Conservation (phyloP, 2,797 vertebrate genomes). For the Danio aesculapii region DNA sequence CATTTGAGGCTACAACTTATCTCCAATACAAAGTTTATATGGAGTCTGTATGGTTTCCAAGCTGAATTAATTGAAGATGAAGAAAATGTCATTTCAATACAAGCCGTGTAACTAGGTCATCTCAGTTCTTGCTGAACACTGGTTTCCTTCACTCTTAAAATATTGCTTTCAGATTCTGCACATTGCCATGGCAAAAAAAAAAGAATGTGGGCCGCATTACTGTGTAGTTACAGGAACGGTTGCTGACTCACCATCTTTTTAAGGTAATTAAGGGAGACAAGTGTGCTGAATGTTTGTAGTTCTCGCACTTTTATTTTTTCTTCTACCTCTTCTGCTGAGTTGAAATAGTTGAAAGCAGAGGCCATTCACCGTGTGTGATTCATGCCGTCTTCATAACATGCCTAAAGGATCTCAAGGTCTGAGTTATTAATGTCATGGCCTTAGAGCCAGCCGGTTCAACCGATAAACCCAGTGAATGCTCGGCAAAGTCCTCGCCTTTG, state of each 20-base stretch:
- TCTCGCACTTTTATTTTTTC: conserved; percentile 1
- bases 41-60: not conserved
- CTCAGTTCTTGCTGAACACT: conserved; percentile 22
- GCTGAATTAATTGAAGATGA: conserved; percentile 1
- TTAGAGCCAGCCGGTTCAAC: not conserved
- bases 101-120: conserved; percentile 41
- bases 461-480: conserved; percentile 10
- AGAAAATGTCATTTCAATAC: not conserved
- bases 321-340: conserved; percentile 12
- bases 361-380: conserved; percentile 18
- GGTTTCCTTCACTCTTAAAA: conserved; percentile 7
- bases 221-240: not conserved
- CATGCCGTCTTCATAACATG: not conserved
- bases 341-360: conserved; percentile 13
- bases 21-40: not conserved
- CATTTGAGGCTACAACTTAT: not conserved
- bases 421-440: conserved; percentile 5
- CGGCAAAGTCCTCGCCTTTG: not conserved
- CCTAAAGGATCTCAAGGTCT: conserved; percentile 21
- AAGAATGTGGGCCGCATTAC: not conserved
- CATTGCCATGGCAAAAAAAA: conserved; percentile 6
- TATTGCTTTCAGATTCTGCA: conserved; percentile 5
- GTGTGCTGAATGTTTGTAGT: conserved; percentile 14
- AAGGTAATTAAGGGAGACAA: conserved; percentile 26
- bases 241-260: conserved; percentile 35